These are phyloP conservation scores for Pelagia noctiluca DNA, from an alignment of 30 jellyfish, hydroid and myxozoan species.

Conservation along the genomic window DNA sequence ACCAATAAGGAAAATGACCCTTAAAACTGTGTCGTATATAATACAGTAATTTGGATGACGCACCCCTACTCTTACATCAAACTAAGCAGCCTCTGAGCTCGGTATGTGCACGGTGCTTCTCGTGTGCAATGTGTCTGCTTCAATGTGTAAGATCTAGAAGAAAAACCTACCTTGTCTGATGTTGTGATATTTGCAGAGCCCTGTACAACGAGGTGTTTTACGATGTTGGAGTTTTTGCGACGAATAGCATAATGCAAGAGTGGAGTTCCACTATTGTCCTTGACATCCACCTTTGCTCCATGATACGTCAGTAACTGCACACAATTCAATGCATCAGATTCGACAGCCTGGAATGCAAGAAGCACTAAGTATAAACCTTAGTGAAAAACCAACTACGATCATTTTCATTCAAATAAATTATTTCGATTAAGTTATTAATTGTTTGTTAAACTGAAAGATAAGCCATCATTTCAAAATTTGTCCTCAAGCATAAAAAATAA, in stretches of 20 bases:
- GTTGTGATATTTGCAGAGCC: not conserved
- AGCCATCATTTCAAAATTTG: too few relatives aligned
- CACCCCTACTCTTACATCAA: not conserved
- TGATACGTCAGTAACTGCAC: not conserved
- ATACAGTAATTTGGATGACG: not conserved
- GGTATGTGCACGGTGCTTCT: too few relatives aligned
- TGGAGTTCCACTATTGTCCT: not conserved
- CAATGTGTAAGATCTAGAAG: too few relatives aligned
- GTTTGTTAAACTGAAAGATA: not conserved
- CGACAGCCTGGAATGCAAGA: slow-evolving; percentile 2
- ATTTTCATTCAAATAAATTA: not conserved
- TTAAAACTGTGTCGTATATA: not conserved
- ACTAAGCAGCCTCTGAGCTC: not conserved
- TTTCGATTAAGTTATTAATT: not conserved
- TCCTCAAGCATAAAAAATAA: too few relatives aligned
- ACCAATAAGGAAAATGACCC: not conserved
- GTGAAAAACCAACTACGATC: too few relatives aligned
- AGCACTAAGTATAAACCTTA: too few relatives aligned
- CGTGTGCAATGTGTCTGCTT: too few relatives aligned
- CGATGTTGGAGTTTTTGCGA: not conserved
- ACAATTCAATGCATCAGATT: not conserved
- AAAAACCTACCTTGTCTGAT: slow-evolving; percentile 2
- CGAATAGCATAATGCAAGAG: not conserved
- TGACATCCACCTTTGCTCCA: not conserved
- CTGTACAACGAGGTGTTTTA: not conserved